phyloP scores from a whole-genome alignment of 2,113 vertebrate species.

The Sphaerodactylus townsendi region DNA sequence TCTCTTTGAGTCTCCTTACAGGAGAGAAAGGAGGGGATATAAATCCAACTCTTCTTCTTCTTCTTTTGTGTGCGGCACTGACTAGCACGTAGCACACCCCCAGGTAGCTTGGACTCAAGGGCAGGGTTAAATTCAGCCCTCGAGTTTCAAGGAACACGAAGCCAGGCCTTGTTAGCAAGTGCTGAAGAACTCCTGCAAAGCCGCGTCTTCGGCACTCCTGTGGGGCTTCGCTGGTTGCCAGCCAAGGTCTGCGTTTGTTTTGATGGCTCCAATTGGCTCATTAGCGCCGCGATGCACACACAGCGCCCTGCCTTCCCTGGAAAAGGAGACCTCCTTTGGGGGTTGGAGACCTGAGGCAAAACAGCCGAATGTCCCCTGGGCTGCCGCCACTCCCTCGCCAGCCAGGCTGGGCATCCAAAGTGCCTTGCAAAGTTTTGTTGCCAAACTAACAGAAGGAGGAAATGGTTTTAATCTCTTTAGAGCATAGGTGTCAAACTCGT shows the following conservation, averaged over 20 bases:
- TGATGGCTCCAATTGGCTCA: background rate
- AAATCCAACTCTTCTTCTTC: too few relatives aligned
- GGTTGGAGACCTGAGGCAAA: background rate
- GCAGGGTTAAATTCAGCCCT: too few relatives aligned
- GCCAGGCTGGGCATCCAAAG: background rate
- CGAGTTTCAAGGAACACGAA: background rate
- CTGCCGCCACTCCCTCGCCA: background rate
- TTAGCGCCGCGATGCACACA: background rate
- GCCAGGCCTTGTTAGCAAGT: too few relatives aligned
- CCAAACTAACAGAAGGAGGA: too few relatives aligned
- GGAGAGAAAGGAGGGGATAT: too few relatives aligned
- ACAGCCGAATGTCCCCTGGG: background rate
- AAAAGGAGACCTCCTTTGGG: background rate
- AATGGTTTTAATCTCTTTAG: too few relatives aligned
- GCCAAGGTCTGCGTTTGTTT: background rate
- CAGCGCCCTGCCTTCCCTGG: background rate
- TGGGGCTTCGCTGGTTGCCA: background rate
- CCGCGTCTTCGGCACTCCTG: background rate
- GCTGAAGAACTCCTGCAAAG: accelerated
- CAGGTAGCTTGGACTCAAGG: too few relatives aligned
- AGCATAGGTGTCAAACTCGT: too few relatives aligned
- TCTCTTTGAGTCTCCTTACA: too few relatives aligned
- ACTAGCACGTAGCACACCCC: too few relatives aligned
- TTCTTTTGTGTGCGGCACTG: too few relatives aligned
- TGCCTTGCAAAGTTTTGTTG: background rate